Conservation (phyloP, 2,113 vertebrate species). For the Pitta sordida region DNA sequence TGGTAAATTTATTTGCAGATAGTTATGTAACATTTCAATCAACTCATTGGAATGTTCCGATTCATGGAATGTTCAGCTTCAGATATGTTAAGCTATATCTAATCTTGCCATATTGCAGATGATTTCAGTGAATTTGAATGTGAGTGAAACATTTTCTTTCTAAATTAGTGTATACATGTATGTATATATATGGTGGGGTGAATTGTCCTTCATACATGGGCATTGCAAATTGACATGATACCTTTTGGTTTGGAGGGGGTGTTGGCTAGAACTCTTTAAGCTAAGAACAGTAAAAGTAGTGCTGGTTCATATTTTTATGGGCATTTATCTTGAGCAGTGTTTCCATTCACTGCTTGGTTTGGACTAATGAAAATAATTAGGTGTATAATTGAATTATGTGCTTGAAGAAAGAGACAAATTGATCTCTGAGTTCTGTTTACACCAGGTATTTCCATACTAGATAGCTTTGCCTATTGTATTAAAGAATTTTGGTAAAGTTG, state of each 20-base stretch:
- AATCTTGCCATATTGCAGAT: neutral
- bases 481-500: neutral
- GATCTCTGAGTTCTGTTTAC: neutral
- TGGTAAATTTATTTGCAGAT: neutral
- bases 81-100: neutral
- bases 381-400: neutral
- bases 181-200: no score
- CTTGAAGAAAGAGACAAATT: neutral
- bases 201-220: neutral
- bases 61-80: neutral
- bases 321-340: neutral
- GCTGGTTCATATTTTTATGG: neutral
- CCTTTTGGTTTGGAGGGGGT: neutral
- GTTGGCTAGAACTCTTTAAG: neutral
- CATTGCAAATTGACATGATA: neutral
- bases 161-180: neutral
- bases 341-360: neutral
- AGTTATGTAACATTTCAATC: neutral
- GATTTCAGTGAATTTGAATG: neutral
- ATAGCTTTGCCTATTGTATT: neutral
- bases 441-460: neutral
- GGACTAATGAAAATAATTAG: neutral
- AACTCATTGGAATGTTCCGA: neutral
- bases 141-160: neutral
- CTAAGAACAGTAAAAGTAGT: neutral